phyloP scores from a whole-genome alignment of 1,140 invertebrate genomes.

The Hylaeus anthracinus region DNA sequence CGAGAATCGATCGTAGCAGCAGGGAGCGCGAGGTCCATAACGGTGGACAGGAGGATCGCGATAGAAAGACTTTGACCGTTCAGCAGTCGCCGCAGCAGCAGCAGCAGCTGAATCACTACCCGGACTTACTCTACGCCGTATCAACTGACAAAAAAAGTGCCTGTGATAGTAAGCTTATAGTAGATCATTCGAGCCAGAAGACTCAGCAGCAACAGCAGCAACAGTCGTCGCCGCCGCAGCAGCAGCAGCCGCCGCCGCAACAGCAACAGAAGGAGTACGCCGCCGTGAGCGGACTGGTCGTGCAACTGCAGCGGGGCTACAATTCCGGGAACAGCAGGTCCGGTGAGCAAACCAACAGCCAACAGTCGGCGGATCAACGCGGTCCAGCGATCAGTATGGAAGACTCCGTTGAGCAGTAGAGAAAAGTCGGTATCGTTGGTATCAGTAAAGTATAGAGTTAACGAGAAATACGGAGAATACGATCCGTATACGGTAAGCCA shows the following conservation, averaged over 20 bases:
- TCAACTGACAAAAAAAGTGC: conserved; percentile 82
- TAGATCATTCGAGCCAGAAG: conserved; percentile 81
- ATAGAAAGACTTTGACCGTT: conserved; percentile 65
- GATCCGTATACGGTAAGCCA: conserved; percentile 53
- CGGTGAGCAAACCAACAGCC: conserved; percentile 58
- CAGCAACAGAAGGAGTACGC: conserved; percentile 70
- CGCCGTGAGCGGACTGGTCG: conserved; percentile 74
- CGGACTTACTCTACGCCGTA: conserved; percentile 79
- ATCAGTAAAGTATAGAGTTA: conserved; percentile 59
- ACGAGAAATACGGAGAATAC: conserved; percentile 42
- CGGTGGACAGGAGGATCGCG: conserved; percentile 70
- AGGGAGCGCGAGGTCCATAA: conserved; percentile 73
- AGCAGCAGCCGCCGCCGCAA: conserved; percentile 68
- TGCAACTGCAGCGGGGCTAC: conserved; percentile 77
- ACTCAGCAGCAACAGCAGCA: conserved; percentile 75
- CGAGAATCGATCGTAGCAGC: conserved; percentile 70
- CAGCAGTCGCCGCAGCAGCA: conserved; percentile 63
- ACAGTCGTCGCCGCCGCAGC: conserved; percentile 58
- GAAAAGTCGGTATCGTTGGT: conserved; percentile 67
- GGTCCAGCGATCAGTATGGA: conserved; percentile 74
- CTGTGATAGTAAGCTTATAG: conserved; percentile 82
- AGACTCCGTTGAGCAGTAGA: conserved; percentile 79
- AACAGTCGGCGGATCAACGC: conserved; percentile 72
- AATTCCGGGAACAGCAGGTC: conserved; percentile 62
- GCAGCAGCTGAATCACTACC: conserved; percentile 76